Evolutionary conservation across 92 coral and sea anemone genomes (phyloP).

Genomic region (Porites rus): DNA sequence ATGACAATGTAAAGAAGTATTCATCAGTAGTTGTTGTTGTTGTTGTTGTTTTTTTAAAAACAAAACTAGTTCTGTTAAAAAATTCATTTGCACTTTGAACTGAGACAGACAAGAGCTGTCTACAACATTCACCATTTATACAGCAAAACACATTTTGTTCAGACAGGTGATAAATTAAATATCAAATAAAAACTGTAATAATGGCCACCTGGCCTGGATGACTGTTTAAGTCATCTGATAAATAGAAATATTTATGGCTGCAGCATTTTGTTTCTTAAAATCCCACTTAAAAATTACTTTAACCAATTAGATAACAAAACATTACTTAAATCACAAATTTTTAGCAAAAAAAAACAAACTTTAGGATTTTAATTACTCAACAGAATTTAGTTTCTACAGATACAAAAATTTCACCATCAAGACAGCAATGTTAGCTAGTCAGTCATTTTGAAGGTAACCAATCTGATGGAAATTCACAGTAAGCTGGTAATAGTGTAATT

Average conservation of each 20-base stretch:
- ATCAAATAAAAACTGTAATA: not conserved
- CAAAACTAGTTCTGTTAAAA: not conserved
- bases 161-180: constrained; percentile 18
- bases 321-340: not conserved
- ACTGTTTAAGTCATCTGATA: constrained; percentile 22
- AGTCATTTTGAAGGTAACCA: not conserved
- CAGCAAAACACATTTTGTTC: constrained; percentile 33
- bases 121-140: constrained; percentile 19
- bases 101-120: not conserved
- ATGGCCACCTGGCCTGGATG: constrained; percentile 37
- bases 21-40: no score
- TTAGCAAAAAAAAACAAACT: not conserved
- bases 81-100: not conserved
- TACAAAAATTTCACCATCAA: no score
- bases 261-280: constrained; percentile 9
- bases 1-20: no score
- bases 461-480: not conserved
- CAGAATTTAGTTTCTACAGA: not conserved
- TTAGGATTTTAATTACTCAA: not conserved
- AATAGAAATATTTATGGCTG: not conserved
- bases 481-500: not conserved
- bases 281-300: constrained; percentile 1
- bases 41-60: not conserved
- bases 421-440: no score
- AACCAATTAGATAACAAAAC: not conserved